phyloP scores from a whole-genome alignment of 1,140 invertebrate species.

The Cotesia typhae region DNA sequence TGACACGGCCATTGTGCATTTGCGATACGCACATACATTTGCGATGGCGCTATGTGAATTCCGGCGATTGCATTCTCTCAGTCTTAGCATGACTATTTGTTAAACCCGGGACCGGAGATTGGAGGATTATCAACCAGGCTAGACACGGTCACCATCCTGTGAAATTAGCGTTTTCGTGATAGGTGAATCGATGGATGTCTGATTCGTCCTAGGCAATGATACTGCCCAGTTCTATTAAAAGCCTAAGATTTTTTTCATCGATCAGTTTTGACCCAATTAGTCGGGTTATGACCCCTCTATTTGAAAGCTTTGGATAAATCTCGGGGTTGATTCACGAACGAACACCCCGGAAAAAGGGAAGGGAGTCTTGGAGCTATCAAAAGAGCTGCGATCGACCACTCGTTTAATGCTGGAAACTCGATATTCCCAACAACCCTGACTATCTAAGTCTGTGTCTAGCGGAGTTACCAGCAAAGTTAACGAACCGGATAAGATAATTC shows the following conservation, averaged over 20 bases:
- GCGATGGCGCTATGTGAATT: conserved; percentile 11
- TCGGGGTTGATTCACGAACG: background rate
- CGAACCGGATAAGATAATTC: conserved; percentile 35
- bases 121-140: conserved; percentile 29
- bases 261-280: conserved; percentile 56
- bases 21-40: too few relatives aligned
- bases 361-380: background rate
- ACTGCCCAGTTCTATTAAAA: conserved; percentile 14
- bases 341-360: background rate
- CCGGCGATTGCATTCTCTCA: conserved; percentile 6
- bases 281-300: conserved; percentile 29
- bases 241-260: conserved; percentile 17
- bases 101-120: conserved; percentile 31
- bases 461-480: conserved; percentile 11
- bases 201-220: conserved; percentile 66
- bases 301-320: background rate
- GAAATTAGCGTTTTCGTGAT: conserved; percentile 63
- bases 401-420: conserved; percentile 4
- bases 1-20: background rate
- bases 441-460: conserved; percentile 8
- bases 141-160: conserved; percentile 60
- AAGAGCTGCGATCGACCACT: conserved; percentile 8
- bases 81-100: too few relatives aligned
- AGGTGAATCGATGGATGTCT: conserved; percentile 43
- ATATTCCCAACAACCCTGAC: conserved; percentile 9